A percentile compares a stretch with the other conserved stretches of the same genome.
Evolutionary conservation across 1,140 invertebrate species (phyloP).

Genomic region (Lasaia peninsularis): DNA sequence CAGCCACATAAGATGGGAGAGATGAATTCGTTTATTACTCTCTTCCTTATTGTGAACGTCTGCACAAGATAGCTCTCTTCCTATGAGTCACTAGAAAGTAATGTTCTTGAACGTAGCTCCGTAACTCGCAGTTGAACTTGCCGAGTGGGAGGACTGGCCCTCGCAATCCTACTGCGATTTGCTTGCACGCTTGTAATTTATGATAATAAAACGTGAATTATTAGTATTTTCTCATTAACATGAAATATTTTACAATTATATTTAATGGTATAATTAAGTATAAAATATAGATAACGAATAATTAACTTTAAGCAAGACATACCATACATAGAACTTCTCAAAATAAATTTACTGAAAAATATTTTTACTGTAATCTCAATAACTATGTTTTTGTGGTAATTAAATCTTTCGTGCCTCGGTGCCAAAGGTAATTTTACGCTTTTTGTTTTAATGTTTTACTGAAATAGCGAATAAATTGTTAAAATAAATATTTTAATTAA

Average conservation of each 20-base stretch:
- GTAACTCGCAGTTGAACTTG: slow-evolving; percentile 48
- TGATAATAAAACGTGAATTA: neutral
- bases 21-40: slow-evolving; percentile 77
- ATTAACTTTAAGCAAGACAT: too few species aligned
- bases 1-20: slow-evolving; percentile 71
- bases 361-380: too few species aligned
- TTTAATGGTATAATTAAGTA: too few species aligned
- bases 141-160: slow-evolving; percentile 52
- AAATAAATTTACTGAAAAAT: too few species aligned
- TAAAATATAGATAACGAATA: too few species aligned
- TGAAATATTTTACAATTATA: neutral
- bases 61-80: slow-evolving; percentile 73
- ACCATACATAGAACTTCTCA: too few species aligned
- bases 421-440: too few species aligned
- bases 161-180: slow-evolving; percentile 24
- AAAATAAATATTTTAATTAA: too few species aligned
- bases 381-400: too few species aligned
- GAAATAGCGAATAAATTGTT: too few species aligned
- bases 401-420: too few species aligned
- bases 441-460: too few species aligned
- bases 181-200: slow-evolving; percentile 14
- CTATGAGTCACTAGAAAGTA: slow-evolving; percentile 75
- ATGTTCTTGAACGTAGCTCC: slow-evolving; percentile 65
- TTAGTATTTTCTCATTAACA: neutral
- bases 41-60: slow-evolving; percentile 76